Evolutionary conservation across 2,888 invertebrate genomes (phyloP).

Genomic region (Ornithoptera alexandrae): DNA sequence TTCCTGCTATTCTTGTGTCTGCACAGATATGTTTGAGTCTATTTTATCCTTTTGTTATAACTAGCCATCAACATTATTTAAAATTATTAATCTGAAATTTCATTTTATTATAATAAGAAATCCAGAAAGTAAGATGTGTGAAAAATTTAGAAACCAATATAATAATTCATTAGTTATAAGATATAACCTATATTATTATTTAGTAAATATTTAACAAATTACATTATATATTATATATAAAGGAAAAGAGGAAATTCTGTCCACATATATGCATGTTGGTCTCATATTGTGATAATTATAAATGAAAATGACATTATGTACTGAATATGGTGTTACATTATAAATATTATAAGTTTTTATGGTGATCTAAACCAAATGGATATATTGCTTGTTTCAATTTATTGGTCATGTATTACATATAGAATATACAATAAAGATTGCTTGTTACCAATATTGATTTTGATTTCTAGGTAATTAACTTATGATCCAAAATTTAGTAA

Average conservation of each 20-base stretch:
- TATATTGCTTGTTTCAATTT: conserved; percentile 5
- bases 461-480: background rate
- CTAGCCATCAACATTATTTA: background rate
- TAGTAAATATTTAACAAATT: background rate
- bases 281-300: conserved; percentile 66
- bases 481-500: background rate
- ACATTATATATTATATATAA: background rate
- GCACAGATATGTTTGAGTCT: too few relatives aligned
- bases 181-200: background rate
- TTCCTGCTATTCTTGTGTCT: too few relatives aligned
- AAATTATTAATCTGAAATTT: background rate
- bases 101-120: too few relatives aligned
- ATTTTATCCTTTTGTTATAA: background rate
- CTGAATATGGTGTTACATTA: conserved; percentile 3
- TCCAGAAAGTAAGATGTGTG: background rate
- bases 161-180: background rate
- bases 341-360: conserved; percentile 5
- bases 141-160: background rate
- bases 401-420: background rate
- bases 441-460: conserved; percentile 18
- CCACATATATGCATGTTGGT: conserved; percentile 44
- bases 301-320: conserved; percentile 11
- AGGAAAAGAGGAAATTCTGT: background rate
- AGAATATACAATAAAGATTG: conserved; percentile 20
- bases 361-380: background rate